Percentiles rank a stretch among this genome's conserved stretches.
phyloP scores from a whole-genome alignment of 2,888 invertebrate species.

The Julus scanicus region DNA sequence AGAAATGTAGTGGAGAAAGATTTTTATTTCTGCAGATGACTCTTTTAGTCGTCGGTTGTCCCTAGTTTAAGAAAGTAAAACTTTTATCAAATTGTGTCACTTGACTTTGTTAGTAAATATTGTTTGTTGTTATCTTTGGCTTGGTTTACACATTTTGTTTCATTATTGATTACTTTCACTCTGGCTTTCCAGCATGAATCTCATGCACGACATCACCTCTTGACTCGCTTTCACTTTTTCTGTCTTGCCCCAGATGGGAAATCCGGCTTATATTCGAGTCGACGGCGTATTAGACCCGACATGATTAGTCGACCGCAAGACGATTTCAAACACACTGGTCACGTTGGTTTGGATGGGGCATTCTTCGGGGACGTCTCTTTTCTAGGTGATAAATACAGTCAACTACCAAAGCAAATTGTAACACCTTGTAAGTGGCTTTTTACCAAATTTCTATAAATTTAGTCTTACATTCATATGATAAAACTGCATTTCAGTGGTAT shows the following conservation, averaged over 20 bases:
- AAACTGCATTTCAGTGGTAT: too few species aligned
- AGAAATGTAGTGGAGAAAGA: neutral
- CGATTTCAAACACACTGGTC: constrained; percentile 94
- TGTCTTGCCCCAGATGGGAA: constrained; percentile 70
- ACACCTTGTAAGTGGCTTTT: constrained; percentile 73
- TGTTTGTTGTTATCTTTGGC: neutral
- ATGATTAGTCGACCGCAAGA: constrained; percentile 98
- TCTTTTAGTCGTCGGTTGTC: neutral
- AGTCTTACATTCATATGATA: neutral
- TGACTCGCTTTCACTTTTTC: constrained; percentile 44
- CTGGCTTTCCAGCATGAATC: neutral
- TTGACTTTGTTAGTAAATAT: neutral
- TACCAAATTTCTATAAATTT: neutral
- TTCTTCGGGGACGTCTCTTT: constrained; percentile 94
- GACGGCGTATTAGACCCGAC: constrained; percentile 80
- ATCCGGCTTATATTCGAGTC: constrained; percentile 68
- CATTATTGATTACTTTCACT: neutral
- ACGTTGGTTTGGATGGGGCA: constrained; percentile 96
- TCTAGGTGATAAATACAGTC: constrained; percentile 78
- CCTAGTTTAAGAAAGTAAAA: neutral
- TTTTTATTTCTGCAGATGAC: neutral
- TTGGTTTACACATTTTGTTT: constrained; percentile 44
- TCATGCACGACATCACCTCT: neutral
- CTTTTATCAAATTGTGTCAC: neutral
- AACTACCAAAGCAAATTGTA: constrained; percentile 85